phyloP scores from a whole-genome alignment of 1,140 invertebrate genomes.

The Solenopsis fugax region DNA sequence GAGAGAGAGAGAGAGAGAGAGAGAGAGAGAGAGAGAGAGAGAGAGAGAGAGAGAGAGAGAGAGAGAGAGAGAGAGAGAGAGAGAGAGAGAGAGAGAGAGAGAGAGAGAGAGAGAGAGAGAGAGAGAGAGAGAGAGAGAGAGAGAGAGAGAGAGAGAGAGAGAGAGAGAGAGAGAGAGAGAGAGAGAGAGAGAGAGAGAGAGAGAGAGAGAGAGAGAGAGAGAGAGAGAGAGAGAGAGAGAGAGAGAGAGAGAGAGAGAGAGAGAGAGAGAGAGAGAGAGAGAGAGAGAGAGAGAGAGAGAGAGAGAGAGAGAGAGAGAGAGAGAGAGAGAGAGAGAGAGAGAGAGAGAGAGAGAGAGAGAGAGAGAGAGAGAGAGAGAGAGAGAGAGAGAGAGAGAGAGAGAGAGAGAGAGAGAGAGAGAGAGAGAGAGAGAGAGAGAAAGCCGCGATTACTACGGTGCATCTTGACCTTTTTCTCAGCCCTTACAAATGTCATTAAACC shows the following conservation, averaged over 20 bases:
- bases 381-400: background rate
- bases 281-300: background rate
- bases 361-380: background rate
- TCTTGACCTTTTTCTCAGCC: constrained; percentile 72
- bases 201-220: background rate
- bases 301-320: background rate
- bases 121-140: constrained; percentile 8
- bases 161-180: background rate
- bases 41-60: constrained; percentile 2
- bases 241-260: background rate
- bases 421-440: background rate
- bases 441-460: constrained; percentile 48
- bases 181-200: background rate
- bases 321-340: background rate
- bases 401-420: background rate
- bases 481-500: constrained; percentile 76
- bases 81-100: constrained; percentile 7
- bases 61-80: background rate
- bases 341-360: background rate
- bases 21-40: constrained; percentile 8
- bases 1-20: constrained; percentile 1
- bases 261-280: background rate
- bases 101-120: constrained; percentile 3
- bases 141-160: constrained; percentile 1
- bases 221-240: background rate